Percentiles rank a stretch among this genome's conserved stretches.
Evolutionary conservation across 2,113 vertebrate species (phyloP).

Genomic region (Shinisaurus crocodilurus): DNA sequence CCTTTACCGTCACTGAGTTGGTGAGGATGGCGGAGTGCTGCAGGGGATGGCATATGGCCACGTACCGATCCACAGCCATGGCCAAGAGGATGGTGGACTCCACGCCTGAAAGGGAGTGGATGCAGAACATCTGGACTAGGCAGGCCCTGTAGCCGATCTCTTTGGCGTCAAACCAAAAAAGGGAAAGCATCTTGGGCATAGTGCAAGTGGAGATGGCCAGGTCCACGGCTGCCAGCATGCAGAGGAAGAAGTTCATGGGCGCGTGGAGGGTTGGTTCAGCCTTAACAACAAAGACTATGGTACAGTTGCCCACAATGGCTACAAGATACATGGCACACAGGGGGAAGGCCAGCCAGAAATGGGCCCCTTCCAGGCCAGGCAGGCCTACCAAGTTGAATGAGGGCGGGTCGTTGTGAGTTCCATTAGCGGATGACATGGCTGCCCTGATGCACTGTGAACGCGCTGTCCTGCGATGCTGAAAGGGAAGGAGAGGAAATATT

Average conservation of each 20-base stretch:
- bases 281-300: constrained; percentile 56
- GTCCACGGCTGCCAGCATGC: constrained; percentile 54
- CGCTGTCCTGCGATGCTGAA: not conserved
- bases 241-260: constrained; percentile 64
- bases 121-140: constrained; percentile 67
- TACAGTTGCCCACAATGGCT: constrained; percentile 56
- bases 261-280: constrained; percentile 47
- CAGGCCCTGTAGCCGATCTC: constrained; percentile 62
- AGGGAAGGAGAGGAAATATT: not conserved
- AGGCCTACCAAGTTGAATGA: constrained; percentile 58
- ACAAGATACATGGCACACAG: constrained; percentile 65
- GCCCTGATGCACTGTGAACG: rapidly evolving
- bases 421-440: constrained; percentile 43
- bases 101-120: constrained; percentile 60
- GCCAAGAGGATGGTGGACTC: constrained; percentile 59
- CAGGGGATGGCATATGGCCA: constrained; percentile 62
- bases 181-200: constrained; percentile 60
- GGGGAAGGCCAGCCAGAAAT: constrained; percentile 63
- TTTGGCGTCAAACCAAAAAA: constrained; percentile 60
- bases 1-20: constrained; percentile 48
- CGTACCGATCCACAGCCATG: constrained; percentile 63
- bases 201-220: constrained; percentile 61
- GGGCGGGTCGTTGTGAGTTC: constrained; percentile 2
- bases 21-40: constrained; percentile 58
- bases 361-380: constrained; percentile 61